These are phyloP conservation scores for Rissa tridactyla DNA, from an alignment of 2,113 vertebrate species.

Conservation along the genomic window DNA sequence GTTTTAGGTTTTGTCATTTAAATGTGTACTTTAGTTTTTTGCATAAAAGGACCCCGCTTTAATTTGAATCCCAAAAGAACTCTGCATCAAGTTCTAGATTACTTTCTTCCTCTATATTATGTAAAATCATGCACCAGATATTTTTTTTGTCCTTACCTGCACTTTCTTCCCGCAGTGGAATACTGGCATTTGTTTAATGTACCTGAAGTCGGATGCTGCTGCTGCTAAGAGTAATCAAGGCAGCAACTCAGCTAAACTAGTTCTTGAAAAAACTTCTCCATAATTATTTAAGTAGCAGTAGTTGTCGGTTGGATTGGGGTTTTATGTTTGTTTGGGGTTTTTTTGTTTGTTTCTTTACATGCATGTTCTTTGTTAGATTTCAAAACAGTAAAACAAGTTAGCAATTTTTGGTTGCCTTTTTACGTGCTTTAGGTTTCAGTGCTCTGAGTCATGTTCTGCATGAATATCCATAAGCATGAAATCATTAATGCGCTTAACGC, in stretches of 20 bases:
- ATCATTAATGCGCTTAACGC: neutral
- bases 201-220: neutral
- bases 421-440: neutral
- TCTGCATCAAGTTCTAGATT: neutral
- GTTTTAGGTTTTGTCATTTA: neutral
- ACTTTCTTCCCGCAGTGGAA: neutral
- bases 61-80: neutral
- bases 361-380: neutral
- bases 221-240: neutral
- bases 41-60: neutral
- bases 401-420: neutral
- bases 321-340: neutral
- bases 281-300: neutral
- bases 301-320: neutral
- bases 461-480: neutral
- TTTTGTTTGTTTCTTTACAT: neutral
- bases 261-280: neutral
- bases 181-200: neutral
- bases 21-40: neutral
- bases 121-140: neutral
- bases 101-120: neutral
- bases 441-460: neutral
- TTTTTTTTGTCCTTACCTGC: neutral
- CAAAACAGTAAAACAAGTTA: neutral
- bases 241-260: neutral